phyloP scores from a whole-genome alignment of 2,113 vertebrate species.

The Istiophorus platypterus region DNA sequence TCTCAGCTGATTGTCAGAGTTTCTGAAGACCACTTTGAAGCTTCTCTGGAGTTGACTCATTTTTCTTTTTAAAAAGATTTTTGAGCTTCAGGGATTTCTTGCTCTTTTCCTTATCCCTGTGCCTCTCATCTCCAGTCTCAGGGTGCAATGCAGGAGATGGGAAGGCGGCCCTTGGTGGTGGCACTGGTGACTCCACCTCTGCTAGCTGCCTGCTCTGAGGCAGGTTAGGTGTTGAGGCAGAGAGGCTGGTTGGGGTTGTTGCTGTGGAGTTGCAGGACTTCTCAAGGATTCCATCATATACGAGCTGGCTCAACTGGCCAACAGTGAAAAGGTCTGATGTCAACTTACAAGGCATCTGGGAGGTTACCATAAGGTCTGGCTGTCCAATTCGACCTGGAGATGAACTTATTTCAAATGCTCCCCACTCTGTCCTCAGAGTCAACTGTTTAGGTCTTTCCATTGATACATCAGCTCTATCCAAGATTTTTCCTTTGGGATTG shows the following conservation, averaged over 20 bases:
- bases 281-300: slow-evolving; percentile 96
- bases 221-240: slow-evolving; percentile 60
- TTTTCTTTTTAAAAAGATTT: slow-evolving; percentile 96
- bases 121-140: slow-evolving; percentile 84
- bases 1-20: slow-evolving; percentile 63
- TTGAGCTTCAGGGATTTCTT: slow-evolving; percentile 95
- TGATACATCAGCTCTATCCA: slow-evolving; percentile 65
- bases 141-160: slow-evolving; percentile 72
- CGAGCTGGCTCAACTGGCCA: slow-evolving; percentile 89
- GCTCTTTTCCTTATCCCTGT: slow-evolving; percentile 86
- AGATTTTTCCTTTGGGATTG: slow-evolving; percentile 54
- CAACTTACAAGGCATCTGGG: slow-evolving; percentile 83
- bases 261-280: slow-evolving; percentile 86
- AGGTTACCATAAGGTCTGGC: slow-evolving; percentile 79
- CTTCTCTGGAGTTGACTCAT: slow-evolving; percentile 69
- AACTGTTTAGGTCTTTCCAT: slow-evolving; percentile 62
- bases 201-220: slow-evolving; percentile 55
- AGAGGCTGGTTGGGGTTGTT: slow-evolving; percentile 70
- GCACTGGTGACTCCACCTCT: slow-evolving; percentile 48
- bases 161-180: slow-evolving; percentile 10
- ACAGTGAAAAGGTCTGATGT: slow-evolving; percentile 82
- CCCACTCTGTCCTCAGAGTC: slow-evolving; percentile 60
- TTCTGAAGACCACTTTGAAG: slow-evolving; percentile 76
- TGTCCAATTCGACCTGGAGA: slow-evolving; percentile 52
- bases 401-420: slow-evolving; percentile 52